Evolutionary conservation across 2,888 invertebrate species (phyloP), one percentile per base, ranked within the genome.

Genomic region (Bimastos eiseni): DNA sequence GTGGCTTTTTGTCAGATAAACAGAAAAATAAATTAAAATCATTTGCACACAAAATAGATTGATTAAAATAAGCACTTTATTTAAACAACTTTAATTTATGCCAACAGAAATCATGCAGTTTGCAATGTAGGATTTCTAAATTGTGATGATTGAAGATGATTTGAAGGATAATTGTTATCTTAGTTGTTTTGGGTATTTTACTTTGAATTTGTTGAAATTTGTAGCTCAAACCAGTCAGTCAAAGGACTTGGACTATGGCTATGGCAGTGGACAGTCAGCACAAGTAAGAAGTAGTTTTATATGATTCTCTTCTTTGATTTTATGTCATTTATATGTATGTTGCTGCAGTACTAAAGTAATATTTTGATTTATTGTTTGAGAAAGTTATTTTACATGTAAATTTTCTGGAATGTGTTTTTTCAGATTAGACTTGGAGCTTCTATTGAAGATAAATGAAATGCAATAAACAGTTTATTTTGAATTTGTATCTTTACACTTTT

Each of bases 221-320:
- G 70, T 70, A 70, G 70, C 70, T 70, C 70, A 70, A 70, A 70
- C 70, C 70, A n/a, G 30, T 6, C 70, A 70, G 70, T 70, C 70
- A 70, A 70, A 70, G 70, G 70, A 70, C 70, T 70, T 70, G 30
- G 70, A 70, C 70, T 70, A 70, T n/a, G 70, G 70, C 8, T 70
- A 70, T 70, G 70, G 70, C 70, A 70, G n/a, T n/a, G 70, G 30
- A 70, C 70, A 70, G 70, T 70, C 70, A 70, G 70, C 70, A 70
- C 70, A 70, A 70, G 70, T 70, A 70, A n/a, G 70, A n/a, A 70
- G n/a, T 13, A n/a, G 70, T 70, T 70, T 70, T 70, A n/a, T n/a
- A n/a, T 30, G 30, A 30, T 70, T 30, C n/a, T 70, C 30, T 70
- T 70, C n/a, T 70, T 30, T 0, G 8, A 49, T 70, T 70, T 70